phyloP scores from a whole-genome alignment of 2,888 invertebrate species.

The Clostera curtula region DNA sequence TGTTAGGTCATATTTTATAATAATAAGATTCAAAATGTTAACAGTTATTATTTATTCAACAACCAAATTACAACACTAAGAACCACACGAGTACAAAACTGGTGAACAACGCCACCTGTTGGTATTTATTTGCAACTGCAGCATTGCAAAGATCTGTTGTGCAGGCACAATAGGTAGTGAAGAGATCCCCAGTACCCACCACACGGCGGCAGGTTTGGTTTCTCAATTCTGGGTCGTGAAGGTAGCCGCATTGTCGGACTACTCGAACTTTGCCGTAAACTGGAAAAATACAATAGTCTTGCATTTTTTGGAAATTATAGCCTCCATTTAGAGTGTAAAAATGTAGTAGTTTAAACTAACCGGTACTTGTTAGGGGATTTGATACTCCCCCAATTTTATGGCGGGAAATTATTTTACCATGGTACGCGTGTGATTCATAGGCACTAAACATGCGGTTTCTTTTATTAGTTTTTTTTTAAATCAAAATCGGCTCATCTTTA shows the following conservation, averaged over 20 bases:
- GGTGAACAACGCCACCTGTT: slow-evolving; percentile 29
- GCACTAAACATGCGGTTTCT: no score
- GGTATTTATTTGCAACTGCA: slow-evolving; percentile 10
- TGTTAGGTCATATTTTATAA: no score
- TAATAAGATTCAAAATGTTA: no score
- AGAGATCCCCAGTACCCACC: slow-evolving; percentile 82
- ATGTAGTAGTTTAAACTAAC: no score
- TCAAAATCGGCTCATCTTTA: no score
- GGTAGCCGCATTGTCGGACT: slow-evolving; percentile 88
- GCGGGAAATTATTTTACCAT: no score
- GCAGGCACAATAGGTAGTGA: slow-evolving; percentile 86
- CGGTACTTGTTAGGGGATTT: no score
- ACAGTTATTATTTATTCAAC: neutral
- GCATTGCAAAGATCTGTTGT: slow-evolving; percentile 85
- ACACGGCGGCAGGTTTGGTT: slow-evolving; percentile 78
- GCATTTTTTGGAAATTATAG: neutral
- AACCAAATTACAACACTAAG: slow-evolving; percentile 6
- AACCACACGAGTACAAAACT: slow-evolving; percentile 8
- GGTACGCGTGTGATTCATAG: no score
- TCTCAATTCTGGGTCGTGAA: slow-evolving; percentile 74
- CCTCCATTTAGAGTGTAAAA: no score
- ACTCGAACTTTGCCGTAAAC: slow-evolving; percentile 84
- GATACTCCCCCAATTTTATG: no score
- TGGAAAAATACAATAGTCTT: slow-evolving; percentile 45
- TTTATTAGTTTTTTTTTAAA: no score